A percentile compares a stretch with the other conserved stretches of the same genome.
phyloP scores from a whole-genome alignment of 2,797 vertebrate species.

The Borostomias antarcticus region DNA sequence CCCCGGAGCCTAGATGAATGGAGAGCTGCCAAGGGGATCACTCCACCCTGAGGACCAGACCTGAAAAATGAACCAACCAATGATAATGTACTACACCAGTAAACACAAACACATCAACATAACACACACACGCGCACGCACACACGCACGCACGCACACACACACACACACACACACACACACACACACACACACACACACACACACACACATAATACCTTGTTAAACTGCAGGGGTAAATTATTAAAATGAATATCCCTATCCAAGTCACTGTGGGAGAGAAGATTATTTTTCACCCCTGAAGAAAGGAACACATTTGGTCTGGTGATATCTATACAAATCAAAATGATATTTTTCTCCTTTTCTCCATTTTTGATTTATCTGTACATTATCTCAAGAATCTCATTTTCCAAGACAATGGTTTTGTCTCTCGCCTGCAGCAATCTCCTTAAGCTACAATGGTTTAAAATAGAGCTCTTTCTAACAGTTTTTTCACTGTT shows the following conservation, averaged over 20 bases:
- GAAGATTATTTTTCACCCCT: constrained; percentile 36
- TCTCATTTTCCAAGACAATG: constrained; percentile 34
- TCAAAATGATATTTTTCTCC: constrained; percentile 47
- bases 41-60: constrained; percentile 19
- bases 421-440: constrained; percentile 23
- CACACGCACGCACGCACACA: not conserved
- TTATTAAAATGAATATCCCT: constrained; percentile 41
- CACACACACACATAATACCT: not conserved
- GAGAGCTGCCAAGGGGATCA: constrained; percentile 43
- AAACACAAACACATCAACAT: constrained; percentile 25
- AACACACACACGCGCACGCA: not conserved
- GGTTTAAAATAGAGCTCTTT: not conserved
- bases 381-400: constrained; percentile 39
- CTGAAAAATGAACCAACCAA: constrained; percentile 49
- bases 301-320: constrained; percentile 28
- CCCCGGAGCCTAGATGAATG: constrained; percentile 50
- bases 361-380: constrained; percentile 35
- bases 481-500: not conserved
- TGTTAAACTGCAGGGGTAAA: constrained; percentile 10
- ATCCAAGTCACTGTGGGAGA: constrained; percentile 35
- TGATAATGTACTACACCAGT: constrained; percentile 39
- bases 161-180: not conserved
- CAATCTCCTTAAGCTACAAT: not conserved
- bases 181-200: constrained; percentile 33
- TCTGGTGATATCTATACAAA: constrained; percentile 24